phyloP scores from a whole-genome alignment of 2,113 vertebrate species.

The Mus pahari region DNA sequence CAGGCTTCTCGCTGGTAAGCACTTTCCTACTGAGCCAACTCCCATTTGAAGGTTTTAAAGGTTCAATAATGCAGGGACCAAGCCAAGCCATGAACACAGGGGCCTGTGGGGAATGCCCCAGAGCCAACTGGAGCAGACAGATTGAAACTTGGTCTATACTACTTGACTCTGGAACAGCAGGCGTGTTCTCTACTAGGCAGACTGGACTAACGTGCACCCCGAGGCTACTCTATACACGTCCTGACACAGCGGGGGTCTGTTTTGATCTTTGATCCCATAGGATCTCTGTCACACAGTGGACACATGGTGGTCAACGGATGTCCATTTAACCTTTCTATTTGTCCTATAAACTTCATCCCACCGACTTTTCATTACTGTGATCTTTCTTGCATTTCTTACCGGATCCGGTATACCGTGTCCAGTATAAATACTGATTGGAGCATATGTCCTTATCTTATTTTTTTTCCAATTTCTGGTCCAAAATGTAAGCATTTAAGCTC shows the following conservation, averaged over 20 bases:
- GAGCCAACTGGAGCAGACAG: not conserved
- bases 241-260: not conserved
- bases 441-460: not conserved
- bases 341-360: not conserved
- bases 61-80: not conserved
- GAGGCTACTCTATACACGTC: not conserved
- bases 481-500: not conserved
- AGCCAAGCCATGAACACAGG: not conserved
- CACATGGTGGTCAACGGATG: not conserved
- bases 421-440: not conserved
- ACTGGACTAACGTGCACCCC: not conserved
- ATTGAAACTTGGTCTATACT: not conserved
- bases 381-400: constrained; percentile 32
- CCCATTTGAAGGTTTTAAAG: not conserved
- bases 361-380: not conserved
- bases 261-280: not conserved
- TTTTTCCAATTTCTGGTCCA: not conserved
- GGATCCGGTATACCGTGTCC: not conserved
- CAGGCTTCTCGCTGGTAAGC: not conserved
- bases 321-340: not conserved
- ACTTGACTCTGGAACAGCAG: not conserved
- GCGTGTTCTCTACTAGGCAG: not conserved
- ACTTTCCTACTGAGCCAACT: not conserved
- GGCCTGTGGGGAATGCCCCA: not conserved
- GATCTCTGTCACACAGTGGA: not conserved